Conservation (phyloP, 64 coral and sea anemone species). For the Stichodactyla mertensii region DNA sequence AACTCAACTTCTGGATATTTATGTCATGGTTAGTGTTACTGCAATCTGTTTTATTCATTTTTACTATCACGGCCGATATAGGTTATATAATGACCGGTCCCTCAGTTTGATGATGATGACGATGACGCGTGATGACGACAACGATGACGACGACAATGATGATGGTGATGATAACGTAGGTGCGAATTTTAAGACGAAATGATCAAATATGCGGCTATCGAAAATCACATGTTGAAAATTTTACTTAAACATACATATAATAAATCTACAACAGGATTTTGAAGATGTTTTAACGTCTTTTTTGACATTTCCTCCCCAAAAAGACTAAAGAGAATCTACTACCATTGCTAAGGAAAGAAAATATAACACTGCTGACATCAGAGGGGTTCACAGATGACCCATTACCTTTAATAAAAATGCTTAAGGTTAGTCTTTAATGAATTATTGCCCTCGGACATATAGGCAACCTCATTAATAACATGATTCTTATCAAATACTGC, state of each 20-base stretch:
- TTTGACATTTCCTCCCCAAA: not conserved
- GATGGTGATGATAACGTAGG: too few relatives aligned
- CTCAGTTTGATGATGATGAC: too few relatives aligned
- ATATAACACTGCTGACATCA: slow-evolving; percentile 43
- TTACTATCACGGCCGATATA: too few relatives aligned
- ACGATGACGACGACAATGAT: too few relatives aligned
- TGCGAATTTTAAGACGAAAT: too few relatives aligned
- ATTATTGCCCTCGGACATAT: too few relatives aligned
- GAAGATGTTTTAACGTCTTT: not conserved
- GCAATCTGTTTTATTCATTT: not conserved
- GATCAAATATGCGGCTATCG: too few relatives aligned
- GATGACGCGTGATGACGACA: too few relatives aligned
- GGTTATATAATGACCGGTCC: too few relatives aligned
- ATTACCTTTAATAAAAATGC: slow-evolving; percentile 25
- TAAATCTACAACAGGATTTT: too few relatives aligned
- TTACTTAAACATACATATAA: too few relatives aligned
- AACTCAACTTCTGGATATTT: slow-evolving; percentile 43
- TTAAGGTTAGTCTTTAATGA: slow-evolving; percentile 22
- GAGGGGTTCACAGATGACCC: slow-evolving; percentile 47
- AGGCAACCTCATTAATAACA: not conserved
- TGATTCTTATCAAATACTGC: not conserved
- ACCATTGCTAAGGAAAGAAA: slow-evolving; percentile 19
- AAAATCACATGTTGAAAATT: too few relatives aligned
- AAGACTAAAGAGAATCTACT: slow-evolving; percentile 59
- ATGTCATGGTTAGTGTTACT: slow-evolving; percentile 32